Percentiles rank a stretch among this genome's conserved stretches.
phyloP scores from a whole-genome alignment of 2,888 invertebrate genomes.

The Calameuta filiformis region DNA sequence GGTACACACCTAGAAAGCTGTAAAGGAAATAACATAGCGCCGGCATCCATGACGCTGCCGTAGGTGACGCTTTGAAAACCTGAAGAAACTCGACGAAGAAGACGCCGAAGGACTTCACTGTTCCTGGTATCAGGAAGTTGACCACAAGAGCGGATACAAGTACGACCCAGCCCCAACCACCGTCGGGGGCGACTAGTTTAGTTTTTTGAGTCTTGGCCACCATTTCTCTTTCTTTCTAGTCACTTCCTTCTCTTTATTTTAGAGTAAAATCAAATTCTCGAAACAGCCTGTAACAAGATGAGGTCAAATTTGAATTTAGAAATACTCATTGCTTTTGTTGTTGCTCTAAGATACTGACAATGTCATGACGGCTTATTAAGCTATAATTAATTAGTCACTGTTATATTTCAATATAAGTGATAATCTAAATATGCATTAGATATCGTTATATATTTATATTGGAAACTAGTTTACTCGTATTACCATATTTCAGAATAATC shows the following conservation, averaged over 20 bases:
- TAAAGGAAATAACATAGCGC: slow-evolving; percentile 89
- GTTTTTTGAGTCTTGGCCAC: slow-evolving; percentile 38
- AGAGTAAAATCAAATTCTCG: not conserved
- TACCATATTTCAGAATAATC: not conserved
- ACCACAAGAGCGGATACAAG: slow-evolving; percentile 75
- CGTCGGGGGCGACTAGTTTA: slow-evolving; percentile 65
- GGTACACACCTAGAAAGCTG: slow-evolving; percentile 81
- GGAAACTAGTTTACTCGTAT: not conserved
- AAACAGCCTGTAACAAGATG: not conserved
- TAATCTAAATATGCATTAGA: not conserved
- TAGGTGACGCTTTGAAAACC: slow-evolving; percentile 79
- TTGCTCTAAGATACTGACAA: not conserved
- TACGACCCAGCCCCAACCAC: slow-evolving; percentile 68
- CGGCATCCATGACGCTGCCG: slow-evolving; percentile 85
- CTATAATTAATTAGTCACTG: not conserved
- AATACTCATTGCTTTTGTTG: not conserved
- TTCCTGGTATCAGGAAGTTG: slow-evolving; percentile 87
- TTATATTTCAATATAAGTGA: not conserved
- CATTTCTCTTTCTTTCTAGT: slow-evolving; percentile 23
- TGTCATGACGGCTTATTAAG: not conserved
- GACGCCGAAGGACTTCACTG: slow-evolving; percentile 89
- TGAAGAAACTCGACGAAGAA: slow-evolving; percentile 85
- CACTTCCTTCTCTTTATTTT: not conserved
- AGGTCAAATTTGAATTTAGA: not conserved
- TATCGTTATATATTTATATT: not conserved